These are phyloP conservation scores for Podarcis raffonei DNA, from an alignment of 2,113 vertebrate genomes.

Conservation along the genomic window DNA sequence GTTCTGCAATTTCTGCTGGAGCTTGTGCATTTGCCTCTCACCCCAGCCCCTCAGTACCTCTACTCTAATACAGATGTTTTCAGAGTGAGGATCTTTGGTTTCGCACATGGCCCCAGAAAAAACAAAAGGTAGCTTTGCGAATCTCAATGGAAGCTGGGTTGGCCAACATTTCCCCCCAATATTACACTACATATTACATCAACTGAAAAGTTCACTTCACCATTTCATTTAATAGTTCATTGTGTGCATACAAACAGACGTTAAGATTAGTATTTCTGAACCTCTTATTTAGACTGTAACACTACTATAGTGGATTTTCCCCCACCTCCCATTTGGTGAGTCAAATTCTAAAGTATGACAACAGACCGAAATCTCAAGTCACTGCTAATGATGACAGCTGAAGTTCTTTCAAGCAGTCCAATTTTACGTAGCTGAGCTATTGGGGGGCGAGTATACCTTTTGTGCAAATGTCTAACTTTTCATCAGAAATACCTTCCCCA, in stretches of 20 bases:
- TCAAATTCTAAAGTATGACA: conserved; percentile 21
- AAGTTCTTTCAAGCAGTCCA: neutral
- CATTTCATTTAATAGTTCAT: neutral
- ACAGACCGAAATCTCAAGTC: conserved; percentile 39
- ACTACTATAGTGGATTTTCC: neutral
- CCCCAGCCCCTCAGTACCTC: conserved; percentile 1
- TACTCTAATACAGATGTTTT: neutral
- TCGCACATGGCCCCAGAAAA: neutral
- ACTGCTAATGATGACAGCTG: neutral
- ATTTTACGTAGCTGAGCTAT: conserved; percentile 5
- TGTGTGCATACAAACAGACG: neutral
- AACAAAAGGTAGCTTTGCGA: neutral
- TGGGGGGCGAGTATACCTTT: neutral
- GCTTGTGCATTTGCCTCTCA: neutral
- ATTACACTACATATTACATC: neutral
- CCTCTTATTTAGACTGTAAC: conserved; percentile 13
- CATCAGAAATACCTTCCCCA: neutral
- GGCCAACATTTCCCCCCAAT: neutral
- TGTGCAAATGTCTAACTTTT: neutral
- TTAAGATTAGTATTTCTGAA: neutral
- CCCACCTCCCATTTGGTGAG: neutral
- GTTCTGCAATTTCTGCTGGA: neutral
- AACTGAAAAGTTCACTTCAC: conserved; percentile 8
- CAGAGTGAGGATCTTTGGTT: neutral
- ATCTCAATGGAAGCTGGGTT: neutral